phyloP scores from a whole-genome alignment of 2,797 vertebrate species.

The Pelochelys cantorii region DNA sequence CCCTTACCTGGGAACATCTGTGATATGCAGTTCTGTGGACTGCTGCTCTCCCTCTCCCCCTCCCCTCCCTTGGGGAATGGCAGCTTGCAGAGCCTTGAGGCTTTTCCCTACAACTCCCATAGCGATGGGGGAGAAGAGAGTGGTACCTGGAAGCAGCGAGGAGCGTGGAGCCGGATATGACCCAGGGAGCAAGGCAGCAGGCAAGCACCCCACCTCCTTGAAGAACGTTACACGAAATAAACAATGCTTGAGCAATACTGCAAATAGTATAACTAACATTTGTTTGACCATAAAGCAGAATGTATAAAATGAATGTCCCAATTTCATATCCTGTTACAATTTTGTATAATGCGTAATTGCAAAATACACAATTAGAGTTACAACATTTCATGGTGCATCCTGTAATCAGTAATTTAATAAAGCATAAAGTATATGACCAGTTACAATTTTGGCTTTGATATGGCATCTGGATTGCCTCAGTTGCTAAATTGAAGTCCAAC shows the following conservation, averaged over 20 bases:
- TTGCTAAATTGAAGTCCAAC: background rate
- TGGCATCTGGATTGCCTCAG: background rate
- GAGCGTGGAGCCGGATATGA: too few species aligned
- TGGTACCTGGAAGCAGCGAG: too few species aligned
- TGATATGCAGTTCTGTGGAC: too few species aligned
- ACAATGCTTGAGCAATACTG: background rate
- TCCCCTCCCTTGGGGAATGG: too few species aligned
- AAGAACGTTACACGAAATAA: background rate
- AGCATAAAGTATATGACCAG: background rate
- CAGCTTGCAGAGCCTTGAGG: too few species aligned
- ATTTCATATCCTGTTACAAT: background rate
- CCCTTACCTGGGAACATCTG: too few species aligned
- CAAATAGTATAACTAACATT: background rate
- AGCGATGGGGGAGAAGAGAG: too few species aligned
- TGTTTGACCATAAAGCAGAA: background rate
- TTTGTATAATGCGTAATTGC: background rate
- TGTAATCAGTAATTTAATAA: background rate
- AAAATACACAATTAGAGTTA: background rate
- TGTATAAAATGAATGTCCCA: background rate
- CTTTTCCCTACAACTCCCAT: too few species aligned
- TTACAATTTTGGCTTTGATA: background rate
- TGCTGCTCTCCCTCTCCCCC: too few species aligned
- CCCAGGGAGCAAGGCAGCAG: too few species aligned
- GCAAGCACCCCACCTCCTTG: too few species aligned
- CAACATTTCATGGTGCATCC: background rate